Evolutionary conservation across 1,140 invertebrate species (phyloP).

Genomic region (Psix sp.): DNA sequence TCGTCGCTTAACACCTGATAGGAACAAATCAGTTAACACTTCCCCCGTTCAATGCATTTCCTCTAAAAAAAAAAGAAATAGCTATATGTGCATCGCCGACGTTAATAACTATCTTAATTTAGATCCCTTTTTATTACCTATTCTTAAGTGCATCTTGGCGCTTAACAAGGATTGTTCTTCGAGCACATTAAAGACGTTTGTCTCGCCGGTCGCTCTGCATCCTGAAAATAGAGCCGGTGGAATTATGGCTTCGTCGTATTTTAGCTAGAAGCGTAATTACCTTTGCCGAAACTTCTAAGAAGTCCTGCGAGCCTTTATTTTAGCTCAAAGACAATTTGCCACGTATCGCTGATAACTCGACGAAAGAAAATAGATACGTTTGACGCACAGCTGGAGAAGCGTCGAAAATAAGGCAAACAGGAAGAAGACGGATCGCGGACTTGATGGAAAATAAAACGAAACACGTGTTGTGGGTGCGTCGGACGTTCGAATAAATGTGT

Average conservation of each 20-base stretch:
- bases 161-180: constrained; percentile 47
- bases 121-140: constrained; percentile 38
- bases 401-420: constrained; percentile 19
- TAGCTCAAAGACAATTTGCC: constrained; percentile 33
- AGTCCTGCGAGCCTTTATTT: constrained; percentile 18
- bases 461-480: constrained; percentile 22
- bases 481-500: constrained; percentile 22
- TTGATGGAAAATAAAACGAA: constrained; percentile 36
- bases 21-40: constrained; percentile 46
- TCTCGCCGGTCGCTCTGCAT: constrained; percentile 32
- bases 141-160: constrained; percentile 5
- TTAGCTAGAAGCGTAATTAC: constrained; percentile 22
- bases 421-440: constrained; percentile 24
- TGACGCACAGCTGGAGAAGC: constrained; percentile 26
- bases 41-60: not conserved
- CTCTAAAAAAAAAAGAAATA: constrained; percentile 16
- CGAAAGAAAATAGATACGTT: constrained; percentile 46
- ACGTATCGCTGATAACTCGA: constrained; percentile 34
- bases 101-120: constrained; percentile 43
- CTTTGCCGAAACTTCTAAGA: constrained; percentile 18
- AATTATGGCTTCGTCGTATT: constrained; percentile 31
- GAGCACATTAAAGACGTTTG: constrained; percentile 36
- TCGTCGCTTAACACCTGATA: constrained; percentile 27
- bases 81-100: constrained; percentile 7
- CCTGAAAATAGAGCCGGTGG: constrained; percentile 35